Conservation (phyloP, 1,140 invertebrate genomes). For the Aethina tumida region DNA sequence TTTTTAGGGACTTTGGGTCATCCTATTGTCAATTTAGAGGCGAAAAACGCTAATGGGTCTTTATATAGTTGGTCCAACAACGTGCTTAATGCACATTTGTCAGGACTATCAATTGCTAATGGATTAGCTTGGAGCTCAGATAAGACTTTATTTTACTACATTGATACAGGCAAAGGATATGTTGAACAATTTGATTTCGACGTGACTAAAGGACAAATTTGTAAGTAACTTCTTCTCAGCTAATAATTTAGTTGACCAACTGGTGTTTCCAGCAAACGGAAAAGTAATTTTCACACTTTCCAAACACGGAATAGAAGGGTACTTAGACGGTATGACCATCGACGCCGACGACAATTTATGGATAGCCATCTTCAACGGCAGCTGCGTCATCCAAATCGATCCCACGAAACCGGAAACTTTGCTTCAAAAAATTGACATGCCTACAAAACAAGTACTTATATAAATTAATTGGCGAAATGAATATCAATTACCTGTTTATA, state of each 20-base stretch:
- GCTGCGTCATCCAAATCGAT: constrained; percentile 29
- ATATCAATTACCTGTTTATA: no score
- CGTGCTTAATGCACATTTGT: constrained; percentile 27
- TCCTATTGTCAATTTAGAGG: no score
- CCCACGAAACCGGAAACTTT: constrained; percentile 31
- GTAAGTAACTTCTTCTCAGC: no score
- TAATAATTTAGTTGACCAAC: no score
- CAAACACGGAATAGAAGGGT: constrained; percentile 12
- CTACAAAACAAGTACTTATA: constrained; percentile 30
- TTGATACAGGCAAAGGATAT: constrained; percentile 54
- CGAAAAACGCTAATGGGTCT: constrained; percentile 15
- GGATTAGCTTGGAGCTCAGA: constrained; percentile 67
- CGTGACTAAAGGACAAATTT: constrained; percentile 49
- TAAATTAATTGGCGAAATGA: no score
- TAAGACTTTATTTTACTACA: constrained; percentile 62
- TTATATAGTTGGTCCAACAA: constrained; percentile 17
- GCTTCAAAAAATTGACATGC: constrained; percentile 25
- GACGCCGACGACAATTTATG: constrained; percentile 54
- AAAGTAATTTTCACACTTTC: constrained; percentile 22
- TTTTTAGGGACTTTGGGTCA: constrained; percentile 25
- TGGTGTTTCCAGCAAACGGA: constrained; percentile 28
- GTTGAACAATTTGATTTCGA: constrained; percentile 68
- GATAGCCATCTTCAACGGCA: constrained; percentile 46
- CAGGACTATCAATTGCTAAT: constrained; percentile 60
- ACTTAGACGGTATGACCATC: constrained; percentile 36